Evolutionary conservation across 2,888 invertebrate genomes (phyloP).

Genomic region (Eucera pruinosa): DNA sequence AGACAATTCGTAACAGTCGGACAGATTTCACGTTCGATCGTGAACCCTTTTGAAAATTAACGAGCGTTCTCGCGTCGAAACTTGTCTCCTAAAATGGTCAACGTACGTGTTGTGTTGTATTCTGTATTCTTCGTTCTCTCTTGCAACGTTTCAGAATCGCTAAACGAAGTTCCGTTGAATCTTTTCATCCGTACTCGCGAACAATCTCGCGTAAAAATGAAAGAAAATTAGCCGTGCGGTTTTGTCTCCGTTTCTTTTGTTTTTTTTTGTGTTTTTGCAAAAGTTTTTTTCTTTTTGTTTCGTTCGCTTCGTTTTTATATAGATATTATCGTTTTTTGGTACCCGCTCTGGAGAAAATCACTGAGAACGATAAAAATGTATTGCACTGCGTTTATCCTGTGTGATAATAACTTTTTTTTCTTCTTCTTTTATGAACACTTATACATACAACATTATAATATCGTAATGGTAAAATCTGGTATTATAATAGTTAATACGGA

Average conservation of each 20-base stretch:
- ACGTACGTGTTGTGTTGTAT: neutral
- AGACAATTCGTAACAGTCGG: conserved; percentile 57
- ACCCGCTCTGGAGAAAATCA: conserved; percentile 38
- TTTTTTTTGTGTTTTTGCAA: too few relatives aligned
- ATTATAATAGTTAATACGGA: conserved; percentile 60
- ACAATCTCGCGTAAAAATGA: conserved; percentile 1
- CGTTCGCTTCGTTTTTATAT: conserved; percentile 6
- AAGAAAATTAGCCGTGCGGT: conserved; percentile 25
- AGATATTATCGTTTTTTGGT: neutral
- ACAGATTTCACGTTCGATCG: conserved; percentile 48
- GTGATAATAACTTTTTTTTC: conserved; percentile 47
- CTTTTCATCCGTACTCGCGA: neutral
- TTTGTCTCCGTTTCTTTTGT: neutral
- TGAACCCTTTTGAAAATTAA: conserved; percentile 30
- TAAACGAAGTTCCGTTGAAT: neutral
- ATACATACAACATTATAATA: conserved; percentile 70
- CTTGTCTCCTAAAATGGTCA: conserved; percentile 15
- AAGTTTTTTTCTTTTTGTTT: neutral
- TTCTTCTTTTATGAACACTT: conserved; percentile 62
- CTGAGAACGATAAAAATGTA: conserved; percentile 59
- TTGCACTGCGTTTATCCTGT: conserved; percentile 64
- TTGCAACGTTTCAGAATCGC: too few relatives aligned
- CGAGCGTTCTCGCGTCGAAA: conserved; percentile 5
- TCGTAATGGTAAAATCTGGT: conserved; percentile 70
- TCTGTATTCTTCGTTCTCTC: neutral